A percentile compares a stretch with the other conserved stretches of the same genome.
Conservation (phyloP, 1,140 invertebrate species). For the Linepithema humile region DNA sequence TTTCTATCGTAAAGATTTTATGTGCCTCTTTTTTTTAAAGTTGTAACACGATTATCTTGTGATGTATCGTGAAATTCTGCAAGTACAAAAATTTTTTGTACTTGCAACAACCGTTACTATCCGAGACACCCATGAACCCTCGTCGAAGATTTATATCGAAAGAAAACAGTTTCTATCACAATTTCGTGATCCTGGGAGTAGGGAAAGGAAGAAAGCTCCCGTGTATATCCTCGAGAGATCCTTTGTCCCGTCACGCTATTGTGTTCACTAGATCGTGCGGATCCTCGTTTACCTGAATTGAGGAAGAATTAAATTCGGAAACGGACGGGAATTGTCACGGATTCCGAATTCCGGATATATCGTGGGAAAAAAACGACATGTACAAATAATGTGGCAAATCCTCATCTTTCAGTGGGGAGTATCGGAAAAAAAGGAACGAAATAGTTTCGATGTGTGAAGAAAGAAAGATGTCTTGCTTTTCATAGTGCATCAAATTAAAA, state of each 20-base stretch:
- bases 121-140: background rate
- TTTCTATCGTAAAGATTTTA: background rate
- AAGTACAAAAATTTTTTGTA: background rate
- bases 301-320: constrained; percentile 60
- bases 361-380: constrained; percentile 63
- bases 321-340: constrained; percentile 35
- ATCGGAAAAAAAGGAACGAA: background rate
- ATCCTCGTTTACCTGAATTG: constrained; percentile 64
- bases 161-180: constrained; percentile 52
- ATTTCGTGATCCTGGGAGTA: constrained; percentile 42
- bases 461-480: background rate
- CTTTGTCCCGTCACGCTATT: constrained; percentile 62
- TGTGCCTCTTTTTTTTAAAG: background rate
- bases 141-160: constrained; percentile 57
- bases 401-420: constrained; percentile 8
- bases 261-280: constrained; percentile 38
- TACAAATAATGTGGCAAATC: constrained; percentile 37
- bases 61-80: background rate
- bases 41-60: background rate
- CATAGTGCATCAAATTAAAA: background rate
- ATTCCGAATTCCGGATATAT: constrained; percentile 35
- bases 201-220: background rate
- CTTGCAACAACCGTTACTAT: constrained; percentile 33
- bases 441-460: constrained; percentile 13
- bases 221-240: constrained; percentile 29